Evolutionary conservation across 2,113 vertebrate genomes (phyloP), one percentile per base, ranked within the genome.

Genomic region (Oreochromis spilurus): DNA sequence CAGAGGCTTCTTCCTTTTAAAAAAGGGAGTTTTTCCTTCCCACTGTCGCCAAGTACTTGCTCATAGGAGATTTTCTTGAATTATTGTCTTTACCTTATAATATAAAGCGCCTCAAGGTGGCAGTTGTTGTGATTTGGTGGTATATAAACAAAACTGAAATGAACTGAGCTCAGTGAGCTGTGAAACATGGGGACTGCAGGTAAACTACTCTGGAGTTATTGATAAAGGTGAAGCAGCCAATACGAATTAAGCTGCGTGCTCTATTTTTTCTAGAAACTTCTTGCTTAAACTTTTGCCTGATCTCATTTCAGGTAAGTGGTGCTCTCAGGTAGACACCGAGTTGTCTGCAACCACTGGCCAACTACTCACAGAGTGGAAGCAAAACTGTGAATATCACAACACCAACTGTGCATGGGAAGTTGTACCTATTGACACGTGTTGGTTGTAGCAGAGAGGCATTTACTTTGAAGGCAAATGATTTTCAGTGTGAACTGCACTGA

Each of bases 11-110:
- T 62, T 36, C 31, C 31, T 19, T 36, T 62, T 7, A 11, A n/a
- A 60, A 31, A 31, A 3, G 2, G 31, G 58, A 62, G 31, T n/a
- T 62, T 36, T 65, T 36, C 58, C 17, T 36, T 62, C 58, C 31
- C 31, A 62, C 31, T 62, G 9, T 62, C 19, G 2, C 29, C 58
- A 34, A 62, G 58, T 36, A 34, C 57, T 11, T 62, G 3, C 4
- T 62, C 1, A 34, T 1, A 62, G 58, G 3, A 34, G 0, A 2
- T 19, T 62, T 62, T 0, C 29, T 34, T 17, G 1, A 19, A 62
- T 62, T 62, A 62, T 34, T 62, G 3, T 1, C 0, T 3, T 19
- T 0, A 58, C 0, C 2, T 31, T 62, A 62, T 19, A 62, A 7
- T 34, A 62, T 19, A 62, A 19, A 62, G 58, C 1, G 3, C 2